phyloP scores from a whole-genome alignment of 2,113 vertebrate species.

The Myiopsitta monachus region DNA sequence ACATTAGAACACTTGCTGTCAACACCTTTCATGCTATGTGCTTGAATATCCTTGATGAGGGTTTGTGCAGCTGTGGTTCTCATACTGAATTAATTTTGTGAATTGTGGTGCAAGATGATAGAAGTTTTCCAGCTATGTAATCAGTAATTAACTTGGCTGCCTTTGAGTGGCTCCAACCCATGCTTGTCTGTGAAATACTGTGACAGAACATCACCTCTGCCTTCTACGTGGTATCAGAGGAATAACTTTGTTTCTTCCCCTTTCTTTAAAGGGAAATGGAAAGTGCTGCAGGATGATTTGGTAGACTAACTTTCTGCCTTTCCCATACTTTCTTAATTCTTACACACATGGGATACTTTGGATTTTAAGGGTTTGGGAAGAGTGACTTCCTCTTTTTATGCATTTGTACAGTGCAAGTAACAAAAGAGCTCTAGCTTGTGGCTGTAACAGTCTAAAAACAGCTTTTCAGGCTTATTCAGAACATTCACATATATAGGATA shows the following conservation, averaged over 20 bases:
- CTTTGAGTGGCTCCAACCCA: slow-evolving; percentile 31
- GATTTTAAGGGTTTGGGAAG: not conserved
- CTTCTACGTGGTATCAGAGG: not conserved
- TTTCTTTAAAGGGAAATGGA: not conserved
- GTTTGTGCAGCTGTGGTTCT: slow-evolving; percentile 56
- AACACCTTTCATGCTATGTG: slow-evolving; percentile 49
- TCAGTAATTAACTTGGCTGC: slow-evolving; percentile 68
- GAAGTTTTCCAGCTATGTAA: slow-evolving; percentile 68
- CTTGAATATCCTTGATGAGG: slow-evolving; percentile 54
- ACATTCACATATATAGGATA: not conserved
- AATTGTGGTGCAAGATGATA: slow-evolving; percentile 55
- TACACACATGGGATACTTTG: not conserved
- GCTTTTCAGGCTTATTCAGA: not conserved
- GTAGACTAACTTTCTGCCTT: not conserved
- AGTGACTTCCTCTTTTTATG: not conserved
- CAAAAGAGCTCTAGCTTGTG: not conserved
- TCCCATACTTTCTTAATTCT: not conserved
- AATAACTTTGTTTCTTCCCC: not conserved
- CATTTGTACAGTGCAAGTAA: not conserved
- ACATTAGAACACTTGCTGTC: slow-evolving; percentile 29
- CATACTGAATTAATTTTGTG: slow-evolving; percentile 62
- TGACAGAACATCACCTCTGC: slow-evolving; percentile 27
- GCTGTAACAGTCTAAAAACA: not conserved
- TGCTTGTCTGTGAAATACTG: slow-evolving; percentile 34
- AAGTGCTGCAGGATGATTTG: not conserved